A percentile compares a stretch with the other conserved stretches of the same genome.
Conservation (phyloP, 92 coral and sea anemone species). For the Palythoa heliodiscus region DNA sequence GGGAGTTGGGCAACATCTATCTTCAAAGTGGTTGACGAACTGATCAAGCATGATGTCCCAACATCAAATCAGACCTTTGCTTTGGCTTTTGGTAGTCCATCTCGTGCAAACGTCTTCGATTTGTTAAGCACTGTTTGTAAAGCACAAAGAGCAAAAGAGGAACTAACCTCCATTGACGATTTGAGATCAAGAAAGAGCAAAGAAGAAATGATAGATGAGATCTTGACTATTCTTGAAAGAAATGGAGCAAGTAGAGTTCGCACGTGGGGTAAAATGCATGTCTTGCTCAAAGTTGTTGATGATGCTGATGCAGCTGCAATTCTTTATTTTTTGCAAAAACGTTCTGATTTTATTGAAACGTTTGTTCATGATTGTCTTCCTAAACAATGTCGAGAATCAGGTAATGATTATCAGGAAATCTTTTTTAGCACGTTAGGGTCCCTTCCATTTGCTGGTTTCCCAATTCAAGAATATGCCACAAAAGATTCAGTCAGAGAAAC, state of each 20-base stretch:
- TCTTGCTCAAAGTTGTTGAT: conserved; percentile 3
- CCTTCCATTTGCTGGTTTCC: too few species aligned
- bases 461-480: neutral
- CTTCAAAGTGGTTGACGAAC: conserved; percentile 55
- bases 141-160: neutral
- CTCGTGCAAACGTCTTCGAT: conserved; percentile 37
- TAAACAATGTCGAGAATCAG: conserved; percentile 13
- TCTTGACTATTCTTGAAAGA: conserved; percentile 24
- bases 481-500: conserved; percentile 39
- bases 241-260: conserved; percentile 55
- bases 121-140: conserved; percentile 1
- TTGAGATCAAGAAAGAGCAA: neutral
- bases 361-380: conserved; percentile 54
- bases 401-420: neutral
- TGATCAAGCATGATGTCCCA: conserved; percentile 64
- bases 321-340: neutral
- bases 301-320: conserved; percentile 7
- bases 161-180: neutral
- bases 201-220: conserved; percentile 14
- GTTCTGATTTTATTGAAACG: neutral
- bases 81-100: conserved; percentile 48
- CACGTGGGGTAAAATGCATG: conserved; percentile 43
- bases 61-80: conserved; percentile 58
- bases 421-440: too few species aligned
- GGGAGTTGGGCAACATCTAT: conserved; percentile 63